Percentiles rank a stretch among this genome's conserved stretches.
Evolutionary conservation across 2,888 invertebrate genomes (phyloP).

Genomic region (Sialis fuliginosa): DNA sequence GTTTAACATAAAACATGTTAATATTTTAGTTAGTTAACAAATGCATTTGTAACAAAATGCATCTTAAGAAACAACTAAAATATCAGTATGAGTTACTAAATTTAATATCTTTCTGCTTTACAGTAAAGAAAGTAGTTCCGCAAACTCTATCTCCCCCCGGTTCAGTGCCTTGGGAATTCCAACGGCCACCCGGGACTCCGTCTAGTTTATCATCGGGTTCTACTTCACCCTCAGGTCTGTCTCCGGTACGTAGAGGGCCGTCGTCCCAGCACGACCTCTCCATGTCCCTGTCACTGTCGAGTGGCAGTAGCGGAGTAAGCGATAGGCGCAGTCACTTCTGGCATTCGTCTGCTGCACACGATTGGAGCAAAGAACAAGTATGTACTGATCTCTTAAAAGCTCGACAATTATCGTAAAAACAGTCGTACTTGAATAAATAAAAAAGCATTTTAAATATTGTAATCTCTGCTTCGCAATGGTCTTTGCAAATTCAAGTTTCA

Average conservation of each 20-base stretch:
- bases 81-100: neutral
- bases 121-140: slow-evolving; percentile 47
- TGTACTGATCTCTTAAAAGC: slow-evolving; percentile 3
- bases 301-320: slow-evolving; percentile 41
- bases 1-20: too few species aligned
- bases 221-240: slow-evolving; percentile 31
- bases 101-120: slow-evolving; percentile 10
- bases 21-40: too few species aligned
- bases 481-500: too few species aligned
- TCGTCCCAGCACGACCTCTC: slow-evolving; percentile 11
- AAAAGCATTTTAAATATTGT: neutral
- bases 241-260: slow-evolving; percentile 17
- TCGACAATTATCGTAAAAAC: too few species aligned
- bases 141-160: slow-evolving; percentile 42
- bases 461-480: too few species aligned
- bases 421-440: neutral
- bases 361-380: slow-evolving; percentile 66
- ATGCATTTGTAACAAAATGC: neutral
- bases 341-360: slow-evolving; percentile 51
- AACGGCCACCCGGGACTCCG: slow-evolving; percentile 38
- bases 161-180: slow-evolving; percentile 42
- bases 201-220: slow-evolving; percentile 45
- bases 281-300: slow-evolving; percentile 33
- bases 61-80: neutral
- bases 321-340: slow-evolving; percentile 44